These are phyloP conservation scores for Paramuricea clavata DNA, from an alignment of 92 coral and sea anemone genomes.

Conservation along the genomic window DNA sequence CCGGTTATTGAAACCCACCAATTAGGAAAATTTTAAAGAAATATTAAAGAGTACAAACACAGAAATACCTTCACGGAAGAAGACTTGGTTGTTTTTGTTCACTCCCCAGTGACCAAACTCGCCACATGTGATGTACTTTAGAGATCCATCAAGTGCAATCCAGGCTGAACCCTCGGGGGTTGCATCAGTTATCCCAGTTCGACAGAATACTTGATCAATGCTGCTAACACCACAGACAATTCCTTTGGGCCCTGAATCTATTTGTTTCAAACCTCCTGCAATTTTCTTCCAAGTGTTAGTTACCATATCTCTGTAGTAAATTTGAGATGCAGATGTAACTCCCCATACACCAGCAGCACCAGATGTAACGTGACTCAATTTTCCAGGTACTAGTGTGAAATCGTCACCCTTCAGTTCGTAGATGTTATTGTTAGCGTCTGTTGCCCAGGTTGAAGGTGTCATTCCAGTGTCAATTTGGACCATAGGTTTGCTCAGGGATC, in stretches of 20 bases:
- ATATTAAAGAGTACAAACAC: too few relatives aligned
- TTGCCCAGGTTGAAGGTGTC: constrained; percentile 5
- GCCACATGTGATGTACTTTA: neutral
- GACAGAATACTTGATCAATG: neutral
- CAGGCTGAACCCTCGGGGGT: neutral
- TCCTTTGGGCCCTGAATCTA: constrained; percentile 1
- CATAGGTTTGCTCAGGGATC: neutral
- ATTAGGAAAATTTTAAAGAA: too few relatives aligned
- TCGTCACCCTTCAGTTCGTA: constrained; percentile 2
- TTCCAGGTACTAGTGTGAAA: neutral
- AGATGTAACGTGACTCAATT: neutral
- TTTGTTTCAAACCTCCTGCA: neutral
- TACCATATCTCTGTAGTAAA: constrained; percentile 5
- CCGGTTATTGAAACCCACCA: too few relatives aligned
- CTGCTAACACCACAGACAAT: neutral
- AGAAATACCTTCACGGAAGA: constrained; percentile 5
- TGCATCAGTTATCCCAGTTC: neutral
- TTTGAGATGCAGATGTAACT: neutral
- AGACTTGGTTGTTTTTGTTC: neutral
- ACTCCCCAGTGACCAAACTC: neutral
- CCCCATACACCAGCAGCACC: constrained; percentile 29
- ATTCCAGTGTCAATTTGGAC: constrained; percentile 18
- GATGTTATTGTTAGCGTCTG: neutral
- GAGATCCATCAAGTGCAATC: neutral
- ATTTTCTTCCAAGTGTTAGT: neutral